phyloP scores from a whole-genome alignment of 2,888 invertebrate genomes.

The Tetragnatha montana region DNA sequence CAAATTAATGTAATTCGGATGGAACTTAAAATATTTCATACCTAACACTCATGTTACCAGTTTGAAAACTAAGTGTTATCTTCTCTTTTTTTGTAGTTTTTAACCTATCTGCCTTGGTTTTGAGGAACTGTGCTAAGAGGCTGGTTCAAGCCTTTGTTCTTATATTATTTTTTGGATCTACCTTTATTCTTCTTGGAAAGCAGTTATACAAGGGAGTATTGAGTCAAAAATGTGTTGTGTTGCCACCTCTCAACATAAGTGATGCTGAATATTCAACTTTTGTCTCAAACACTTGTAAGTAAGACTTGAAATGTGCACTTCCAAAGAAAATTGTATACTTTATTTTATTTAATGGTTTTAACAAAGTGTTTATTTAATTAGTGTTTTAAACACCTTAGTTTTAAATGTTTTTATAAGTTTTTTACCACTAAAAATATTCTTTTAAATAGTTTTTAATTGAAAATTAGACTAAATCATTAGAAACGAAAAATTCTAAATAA shows the following conservation, averaged over 20 bases:
- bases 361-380: too few relatives aligned
- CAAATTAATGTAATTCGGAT: too few relatives aligned
- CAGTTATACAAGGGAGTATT: constrained; percentile 65
- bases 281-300: constrained; percentile 63
- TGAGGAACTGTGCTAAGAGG: constrained; percentile 49
- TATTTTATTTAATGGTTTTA: too few relatives aligned
- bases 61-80: not conserved
- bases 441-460: not conserved
- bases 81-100: constrained; percentile 44
- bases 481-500: not conserved
- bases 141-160: constrained; percentile 61
- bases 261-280: constrained; percentile 61
- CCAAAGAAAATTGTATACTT: too few relatives aligned
- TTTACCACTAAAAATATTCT: too few relatives aligned
- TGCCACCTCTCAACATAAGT: constrained; percentile 66
- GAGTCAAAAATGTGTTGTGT: constrained; percentile 65
- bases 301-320: not conserved
- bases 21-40: too few relatives aligned
- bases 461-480: not conserved
- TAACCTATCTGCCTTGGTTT: constrained; percentile 62
- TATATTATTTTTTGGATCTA: constrained; percentile 65
- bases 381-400: too few relatives aligned
- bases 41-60: not conserved
- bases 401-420: too few relatives aligned
- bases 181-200: constrained; percentile 65